Base-by-base conservation (phyloP, 2,888 invertebrate genomes). In the Octodonta nipae region DNA sequence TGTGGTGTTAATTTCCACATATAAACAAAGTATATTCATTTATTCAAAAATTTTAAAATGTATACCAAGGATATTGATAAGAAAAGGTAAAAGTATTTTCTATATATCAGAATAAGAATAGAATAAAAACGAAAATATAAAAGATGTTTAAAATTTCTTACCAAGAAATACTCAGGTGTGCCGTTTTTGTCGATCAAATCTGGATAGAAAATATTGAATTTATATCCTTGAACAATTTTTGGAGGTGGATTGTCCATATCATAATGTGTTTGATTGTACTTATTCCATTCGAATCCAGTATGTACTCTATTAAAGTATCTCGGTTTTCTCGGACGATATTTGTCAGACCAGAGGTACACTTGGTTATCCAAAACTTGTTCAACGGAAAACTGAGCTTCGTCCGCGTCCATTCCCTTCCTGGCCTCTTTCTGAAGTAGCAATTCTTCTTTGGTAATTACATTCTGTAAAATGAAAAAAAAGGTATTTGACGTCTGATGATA, bases 181-280 rank as follows among this genome's bases (percentile, higher is more conserved):
- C 79, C 70, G 40, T 70, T 72, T 58, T 92, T 91, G 60, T 96
- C 89, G 48, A 98, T 93, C 38, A 98, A 73, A 68, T 99, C 98
- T 0, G 98, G 96, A 67, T 95, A 99, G 67, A 99, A 98, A 49
- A 98, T 98, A 65, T 99, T 99, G 64, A 99, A 99, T 63, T 98
- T 96, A 69, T 98, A 99, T 5, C 98, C 98, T 64, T 98, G 98
- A 1, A 99, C 98, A 55, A 98, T 95, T 68, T 99, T 99, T 1
- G 98, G 98, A 5, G 98, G 98, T 30, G 98, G 98, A 67, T 99
- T 98, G 63, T 99, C 98, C 83, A 96, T 92, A 61, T 98, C 98
- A 64, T 99, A 99, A 66, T 98, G 98, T 2, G 98, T 98, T 66
- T 98, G 98, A 66, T 99, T 99, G 66, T 99, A 99, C 63, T 99